phyloP scores from a whole-genome alignment of 2,888 invertebrate genomes.

The Dorcus hopei region DNA sequence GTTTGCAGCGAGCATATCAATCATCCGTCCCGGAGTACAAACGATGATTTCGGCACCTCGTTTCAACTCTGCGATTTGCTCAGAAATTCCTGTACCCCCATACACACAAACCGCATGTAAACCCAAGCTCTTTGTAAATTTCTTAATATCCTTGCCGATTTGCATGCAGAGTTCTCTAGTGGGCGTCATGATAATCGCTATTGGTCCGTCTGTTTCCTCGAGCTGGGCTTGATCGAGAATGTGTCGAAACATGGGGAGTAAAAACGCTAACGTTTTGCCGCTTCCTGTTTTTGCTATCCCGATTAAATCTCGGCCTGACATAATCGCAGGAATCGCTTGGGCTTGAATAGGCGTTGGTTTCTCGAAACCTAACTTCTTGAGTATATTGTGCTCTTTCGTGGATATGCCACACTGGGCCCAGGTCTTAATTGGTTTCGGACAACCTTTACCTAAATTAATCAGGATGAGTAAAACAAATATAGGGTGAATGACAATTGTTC shows the following conservation, averaged over 20 bases:
- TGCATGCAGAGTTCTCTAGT: conserved; percentile 98
- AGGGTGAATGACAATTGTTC: too few species aligned
- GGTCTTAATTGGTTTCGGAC: conserved; percentile 90
- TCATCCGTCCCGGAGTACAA: conserved; percentile 99
- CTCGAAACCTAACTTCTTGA: conserved; percentile 88
- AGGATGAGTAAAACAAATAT: neutral
- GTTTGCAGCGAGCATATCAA: conserved; percentile 99
- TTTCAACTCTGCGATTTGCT: conserved; percentile 91
- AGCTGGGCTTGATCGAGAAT: conserved; percentile 90
- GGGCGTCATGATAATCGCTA: conserved; percentile 96
- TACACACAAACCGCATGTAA: conserved; percentile 94
- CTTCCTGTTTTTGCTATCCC: conserved; percentile 99
- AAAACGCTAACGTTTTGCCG: conserved; percentile 97
- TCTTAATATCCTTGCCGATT: conserved; percentile 93
- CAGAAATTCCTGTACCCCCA: conserved; percentile 96
- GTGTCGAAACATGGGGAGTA: conserved; percentile 96
- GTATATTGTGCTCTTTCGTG: conserved; percentile 87
- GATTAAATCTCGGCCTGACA: conserved; percentile 95
- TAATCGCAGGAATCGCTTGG: conserved; percentile 95
- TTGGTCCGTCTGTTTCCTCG: conserved; percentile 97
- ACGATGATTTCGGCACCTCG: conserved; percentile 97
- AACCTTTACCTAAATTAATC: conserved; percentile 64
- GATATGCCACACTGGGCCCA: conserved; percentile 99
- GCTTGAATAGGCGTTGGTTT: conserved; percentile 99
- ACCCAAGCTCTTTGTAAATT: conserved; percentile 85